These are phyloP conservation scores for Neotragus moschatus DNA, from an alignment of 2,113 vertebrate genomes.

Conservation along the genomic window DNA sequence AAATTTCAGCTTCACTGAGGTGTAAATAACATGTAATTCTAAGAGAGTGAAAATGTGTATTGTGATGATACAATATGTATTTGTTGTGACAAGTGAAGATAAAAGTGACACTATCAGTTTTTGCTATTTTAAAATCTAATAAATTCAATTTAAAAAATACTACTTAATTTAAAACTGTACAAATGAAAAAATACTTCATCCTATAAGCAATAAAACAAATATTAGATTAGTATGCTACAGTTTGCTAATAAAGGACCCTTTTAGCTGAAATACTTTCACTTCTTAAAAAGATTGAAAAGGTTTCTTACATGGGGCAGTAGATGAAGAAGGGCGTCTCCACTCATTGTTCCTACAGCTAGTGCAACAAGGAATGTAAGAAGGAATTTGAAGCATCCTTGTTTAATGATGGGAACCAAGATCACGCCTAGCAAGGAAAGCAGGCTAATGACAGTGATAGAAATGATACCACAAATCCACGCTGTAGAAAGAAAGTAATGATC, in stretches of 20 bases:
- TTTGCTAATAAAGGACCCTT: background rate
- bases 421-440: constrained; percentile 97
- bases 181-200: background rate
- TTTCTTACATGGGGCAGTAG: constrained; percentile 94
- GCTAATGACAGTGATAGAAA: constrained; percentile 98
- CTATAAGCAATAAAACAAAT: background rate
- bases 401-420: constrained; percentile 95
- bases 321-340: constrained; percentile 96
- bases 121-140: background rate
- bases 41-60: background rate
- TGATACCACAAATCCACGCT: constrained; percentile 95
- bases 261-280: background rate
- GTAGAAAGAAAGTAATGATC: constrained; percentile 43
- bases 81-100: background rate
- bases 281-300: constrained; percentile 31
- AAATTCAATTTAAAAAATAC: background rate
- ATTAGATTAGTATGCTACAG: background rate
- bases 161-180: background rate
- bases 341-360: constrained; percentile 97
- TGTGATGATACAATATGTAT: background rate
- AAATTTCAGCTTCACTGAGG: background rate
- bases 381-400: constrained; percentile 98
- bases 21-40: background rate
- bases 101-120: background rate
- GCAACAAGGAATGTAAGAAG: constrained; percentile 98